Evolutionary conservation across 2,113 vertebrate species (phyloP).

Genomic region (Ochotona curzoniae): DNA sequence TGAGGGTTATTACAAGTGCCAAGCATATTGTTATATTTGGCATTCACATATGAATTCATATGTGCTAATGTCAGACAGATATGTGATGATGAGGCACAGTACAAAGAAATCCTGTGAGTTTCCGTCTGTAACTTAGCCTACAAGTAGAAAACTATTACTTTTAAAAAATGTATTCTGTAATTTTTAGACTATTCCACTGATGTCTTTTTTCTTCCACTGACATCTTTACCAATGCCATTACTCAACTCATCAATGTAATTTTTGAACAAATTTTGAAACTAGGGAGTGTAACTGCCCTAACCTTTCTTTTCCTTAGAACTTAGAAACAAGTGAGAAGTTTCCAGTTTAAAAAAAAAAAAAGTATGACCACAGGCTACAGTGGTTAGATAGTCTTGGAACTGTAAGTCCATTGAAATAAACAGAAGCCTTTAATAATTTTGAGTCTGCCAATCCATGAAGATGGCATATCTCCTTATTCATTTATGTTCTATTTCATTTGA

Average conservation of each 20-base stretch:
- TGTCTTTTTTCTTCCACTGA: no score
- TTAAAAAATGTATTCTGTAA: neutral
- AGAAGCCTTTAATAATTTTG: neutral
- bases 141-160: neutral
- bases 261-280: neutral
- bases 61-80: neutral
- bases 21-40: neutral
- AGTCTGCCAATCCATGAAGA: neutral
- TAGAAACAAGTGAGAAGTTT: neutral
- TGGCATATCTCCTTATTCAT: neutral
- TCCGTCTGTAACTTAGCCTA: neutral
- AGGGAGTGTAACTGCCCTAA: neutral
- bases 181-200: neutral
- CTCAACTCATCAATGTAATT: neutral
- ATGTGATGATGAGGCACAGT: neutral
- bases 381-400: neutral
- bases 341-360: neutral
- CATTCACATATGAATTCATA: neutral
- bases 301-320: neutral
- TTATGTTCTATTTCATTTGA: slow-evolving; percentile 17
- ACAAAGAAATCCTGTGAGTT: neutral
- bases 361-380: neutral
- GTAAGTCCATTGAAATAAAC: neutral
- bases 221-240: neutral
- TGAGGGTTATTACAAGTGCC: neutral